A percentile compares a stretch with the other conserved stretches of the same genome.
These are phyloP conservation scores for Drosophila orena DNA, from an alignment of 1,140 invertebrate species.

Conservation along the genomic window DNA sequence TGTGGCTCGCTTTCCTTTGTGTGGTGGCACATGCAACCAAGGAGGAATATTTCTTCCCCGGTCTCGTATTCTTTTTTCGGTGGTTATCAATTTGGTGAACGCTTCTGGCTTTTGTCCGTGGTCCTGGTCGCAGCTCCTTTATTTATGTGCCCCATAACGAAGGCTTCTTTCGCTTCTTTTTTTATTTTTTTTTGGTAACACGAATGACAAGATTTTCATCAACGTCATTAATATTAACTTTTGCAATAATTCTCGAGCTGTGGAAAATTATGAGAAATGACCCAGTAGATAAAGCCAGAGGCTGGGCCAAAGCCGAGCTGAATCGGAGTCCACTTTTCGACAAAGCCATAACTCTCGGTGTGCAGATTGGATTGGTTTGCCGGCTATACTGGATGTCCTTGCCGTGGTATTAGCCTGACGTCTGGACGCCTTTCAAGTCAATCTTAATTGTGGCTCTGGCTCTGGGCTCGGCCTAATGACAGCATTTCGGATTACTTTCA, in stretches of 20 bases:
- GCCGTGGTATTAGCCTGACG: slow-evolving; percentile 57
- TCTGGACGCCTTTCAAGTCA: slow-evolving; percentile 65
- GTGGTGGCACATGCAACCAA: slow-evolving; percentile 53
- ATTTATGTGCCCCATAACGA: slow-evolving; percentile 72
- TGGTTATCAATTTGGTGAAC: slow-evolving; percentile 77
- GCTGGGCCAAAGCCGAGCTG: slow-evolving; percentile 14
- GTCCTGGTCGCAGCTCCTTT: slow-evolving; percentile 51
- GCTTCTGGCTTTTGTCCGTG: slow-evolving; percentile 67
- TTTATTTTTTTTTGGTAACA: slow-evolving; percentile 57
- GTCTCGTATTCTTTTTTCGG: slow-evolving; percentile 58
- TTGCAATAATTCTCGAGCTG: slow-evolving; percentile 79
- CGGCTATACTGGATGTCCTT: slow-evolving; percentile 31
- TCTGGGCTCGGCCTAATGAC: slow-evolving; percentile 64
- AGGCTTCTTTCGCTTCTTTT: slow-evolving; percentile 40
- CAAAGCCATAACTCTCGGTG: slow-evolving; percentile 67
- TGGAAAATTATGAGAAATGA: slow-evolving; percentile 83
- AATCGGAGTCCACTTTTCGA: slow-evolving; percentile 65
- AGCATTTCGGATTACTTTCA: slow-evolving; percentile 81
- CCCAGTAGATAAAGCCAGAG: slow-evolving; percentile 64
- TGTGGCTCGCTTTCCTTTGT: slow-evolving; percentile 45
- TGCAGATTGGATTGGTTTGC: slow-evolving; percentile 46
- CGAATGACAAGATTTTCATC: slow-evolving; percentile 84
- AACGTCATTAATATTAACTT: slow-evolving; percentile 84
- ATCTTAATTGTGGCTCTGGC: slow-evolving; percentile 71
- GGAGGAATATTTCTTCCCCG: slow-evolving; percentile 31